Evolutionary conservation across 2,113 vertebrate species (phyloP).

Genomic region (Emydura subglobosa): DNA sequence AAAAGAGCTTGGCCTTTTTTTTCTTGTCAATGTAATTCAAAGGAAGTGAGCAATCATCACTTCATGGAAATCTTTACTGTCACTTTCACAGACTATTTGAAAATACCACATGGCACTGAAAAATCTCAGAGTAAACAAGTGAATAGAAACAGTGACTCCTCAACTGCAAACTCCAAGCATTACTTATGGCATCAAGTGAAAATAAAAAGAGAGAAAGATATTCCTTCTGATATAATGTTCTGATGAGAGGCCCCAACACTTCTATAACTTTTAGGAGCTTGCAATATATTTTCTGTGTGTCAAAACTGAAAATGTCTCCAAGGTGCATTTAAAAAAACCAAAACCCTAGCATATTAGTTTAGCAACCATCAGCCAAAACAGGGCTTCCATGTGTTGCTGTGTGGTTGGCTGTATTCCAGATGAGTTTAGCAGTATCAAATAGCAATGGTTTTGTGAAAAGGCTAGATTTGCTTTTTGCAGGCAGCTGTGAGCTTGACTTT

Average conservation of each 20-base stretch:
- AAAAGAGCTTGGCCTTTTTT: neutral
- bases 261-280: slow-evolving; percentile 6
- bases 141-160: neutral
- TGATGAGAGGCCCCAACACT: neutral
- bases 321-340: slow-evolving; percentile 34
- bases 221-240: neutral
- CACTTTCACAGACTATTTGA: neutral
- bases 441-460: slow-evolving; percentile 39
- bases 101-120: neutral
- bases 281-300: neutral
- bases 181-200: neutral
- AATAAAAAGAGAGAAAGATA: neutral
- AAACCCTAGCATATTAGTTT: neutral
- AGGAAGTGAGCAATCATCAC: neutral
- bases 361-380: slow-evolving; percentile 30
- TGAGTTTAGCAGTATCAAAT: neutral
- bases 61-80: neutral
- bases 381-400: slow-evolving; percentile 19
- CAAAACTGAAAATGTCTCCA: neutral
- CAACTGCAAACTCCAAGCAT: neutral
- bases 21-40: rapidly evolving
- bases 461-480: slow-evolving; percentile 40
- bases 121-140: neutral
- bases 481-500: slow-evolving; percentile 22
- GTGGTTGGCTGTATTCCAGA: slow-evolving; percentile 18